Base-by-base conservation (phyloP, 1,140 invertebrate genomes). In the Lithobius niger region DNA sequence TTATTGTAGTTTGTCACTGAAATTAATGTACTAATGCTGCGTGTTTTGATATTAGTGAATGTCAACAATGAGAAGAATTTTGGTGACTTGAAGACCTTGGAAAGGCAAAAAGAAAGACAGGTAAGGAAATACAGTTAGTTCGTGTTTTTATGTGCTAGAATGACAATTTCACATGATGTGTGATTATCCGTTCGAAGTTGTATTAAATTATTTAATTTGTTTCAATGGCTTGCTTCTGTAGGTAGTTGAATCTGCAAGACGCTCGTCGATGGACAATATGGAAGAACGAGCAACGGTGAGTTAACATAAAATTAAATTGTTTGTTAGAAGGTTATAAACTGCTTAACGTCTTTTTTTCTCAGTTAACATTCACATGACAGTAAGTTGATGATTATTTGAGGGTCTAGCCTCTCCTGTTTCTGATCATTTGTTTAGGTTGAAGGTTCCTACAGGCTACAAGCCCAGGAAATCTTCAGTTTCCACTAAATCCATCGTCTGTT, bases 41-140 rank as follows among this genome's bases (percentile, higher is more conserved):
- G 2, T 52, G 2, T 50, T 61, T 57, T 52, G 64, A 53, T 69
- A 69, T 6, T 66, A 78, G 88, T 93, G 0, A 95, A 95, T 73
- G 91, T 96, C 0, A 91, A 88, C 0, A 86, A 87, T 68, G 60
- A 67, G 22, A 85, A 86, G 26, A 66, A 68, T 50, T 95, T 94
- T 70, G 82, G 79, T n/a, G 88, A 92, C 60, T 84, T 91, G 83
- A 91, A 90, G 66, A 81, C 85, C 66, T 81, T 90, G 74, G 92
- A 96, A 65, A 83, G 86, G 55, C 77, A 80, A 58, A 75, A 83
- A 60, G 92, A 96, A 70, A 79, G 88, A 52, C 82, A 91, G 27
- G 43, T 45, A 45, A 45, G 31, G 31, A 36, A n/a, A 36, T 36
- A 10, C n/a, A n/a, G 10, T n/a, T n/a, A n/a, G n/a, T 36, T 36